phyloP scores from a whole-genome alignment of 2,797 vertebrate species.

The Thaleichthys pacificus region DNA sequence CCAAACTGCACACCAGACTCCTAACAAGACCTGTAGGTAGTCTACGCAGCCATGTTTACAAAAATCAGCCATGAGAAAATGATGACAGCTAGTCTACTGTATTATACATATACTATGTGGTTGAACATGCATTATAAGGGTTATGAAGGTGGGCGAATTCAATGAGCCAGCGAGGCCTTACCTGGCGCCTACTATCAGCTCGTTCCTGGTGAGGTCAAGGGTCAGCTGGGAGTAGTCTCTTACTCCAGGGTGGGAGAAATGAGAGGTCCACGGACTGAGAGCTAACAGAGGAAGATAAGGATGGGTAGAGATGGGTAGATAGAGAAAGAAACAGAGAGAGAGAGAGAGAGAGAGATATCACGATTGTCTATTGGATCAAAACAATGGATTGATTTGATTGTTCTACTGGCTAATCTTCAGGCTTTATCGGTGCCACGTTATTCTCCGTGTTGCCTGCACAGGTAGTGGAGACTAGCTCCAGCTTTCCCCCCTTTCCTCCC shows the following conservation, averaged over 20 bases:
- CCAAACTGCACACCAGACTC: too few species aligned
- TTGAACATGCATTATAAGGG: too few species aligned
- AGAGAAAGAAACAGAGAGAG: neutral
- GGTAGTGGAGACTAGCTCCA: neutral
- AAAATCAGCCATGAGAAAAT: neutral
- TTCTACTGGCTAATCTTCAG: too few species aligned
- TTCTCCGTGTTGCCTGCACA: too few species aligned
- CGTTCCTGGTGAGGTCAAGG: conserved; percentile 93
- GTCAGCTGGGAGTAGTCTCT: conserved; percentile 95
- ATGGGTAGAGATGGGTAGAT: neutral
- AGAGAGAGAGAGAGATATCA: neutral
- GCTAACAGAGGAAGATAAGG: conserved; percentile 64
- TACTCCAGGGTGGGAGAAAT: conserved; percentile 87
- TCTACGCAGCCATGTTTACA: neutral
- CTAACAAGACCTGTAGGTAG: too few species aligned
- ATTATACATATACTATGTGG: neutral
- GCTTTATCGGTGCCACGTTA: too few species aligned
- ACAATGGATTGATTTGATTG: too few species aligned
- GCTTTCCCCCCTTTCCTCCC: too few species aligned
- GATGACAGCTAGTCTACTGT: too few species aligned
- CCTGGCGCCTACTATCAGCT: conserved; percentile 98
- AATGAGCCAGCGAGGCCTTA: conserved; percentile 68
- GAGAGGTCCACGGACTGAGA: conserved; percentile 90
- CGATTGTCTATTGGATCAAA: neutral
- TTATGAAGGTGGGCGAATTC: conserved; percentile 43